Base-by-base conservation (phyloP, 2,888 invertebrate species). In the Hoplodrina ambigua region DNA sequence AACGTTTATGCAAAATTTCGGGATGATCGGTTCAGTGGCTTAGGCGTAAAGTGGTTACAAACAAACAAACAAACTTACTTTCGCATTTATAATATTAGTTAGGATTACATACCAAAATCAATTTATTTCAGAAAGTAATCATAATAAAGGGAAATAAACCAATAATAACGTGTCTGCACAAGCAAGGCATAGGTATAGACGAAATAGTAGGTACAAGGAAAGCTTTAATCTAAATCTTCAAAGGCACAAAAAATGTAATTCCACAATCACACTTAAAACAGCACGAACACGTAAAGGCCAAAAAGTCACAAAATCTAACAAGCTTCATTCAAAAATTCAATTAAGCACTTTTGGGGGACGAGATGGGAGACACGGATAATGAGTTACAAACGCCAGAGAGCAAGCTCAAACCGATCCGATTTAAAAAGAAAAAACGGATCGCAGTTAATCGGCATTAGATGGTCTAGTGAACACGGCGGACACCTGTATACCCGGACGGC, bases 401-500 rank as follows among this genome's bases (percentile, higher is more conserved):
- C 86, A 20, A 82, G 84, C 82, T 88, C 87, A 85, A 85, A 87
- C 85, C 85, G 86, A 89, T 89, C 87, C 87, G 85, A 87, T 83
- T 84, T 86, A 83, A 75, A 85, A 75, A 55, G 64, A 69, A 70
- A 84, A 78, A 82, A 75, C 75, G 75, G 82, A 82, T 81, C 79
- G 80, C 75, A 68, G 84, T 88, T 92, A 91, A 92, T 91, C 90
- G 90, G 90, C 81, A 92, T 92, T 91, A 93, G 83, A 83, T 90
- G 92, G 93, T 93, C 93, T 92, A 89, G 90, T 87, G 89, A 81
- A 75, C 85, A 82, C 87, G 87, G 80, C 69, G 73, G 82, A 84
- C 81, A 84, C 85, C 83, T 78, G 84, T 80, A 81, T 15, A 46
- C 46, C 44, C 15, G 46, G 44, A 13, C 41, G 10, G 33, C 33